A percentile compares a stretch with the other conserved stretches of the same genome.
These are phyloP conservation scores for Apocheima hispidaria DNA, from an alignment of 2,888 invertebrate species.

Conservation along the genomic window DNA sequence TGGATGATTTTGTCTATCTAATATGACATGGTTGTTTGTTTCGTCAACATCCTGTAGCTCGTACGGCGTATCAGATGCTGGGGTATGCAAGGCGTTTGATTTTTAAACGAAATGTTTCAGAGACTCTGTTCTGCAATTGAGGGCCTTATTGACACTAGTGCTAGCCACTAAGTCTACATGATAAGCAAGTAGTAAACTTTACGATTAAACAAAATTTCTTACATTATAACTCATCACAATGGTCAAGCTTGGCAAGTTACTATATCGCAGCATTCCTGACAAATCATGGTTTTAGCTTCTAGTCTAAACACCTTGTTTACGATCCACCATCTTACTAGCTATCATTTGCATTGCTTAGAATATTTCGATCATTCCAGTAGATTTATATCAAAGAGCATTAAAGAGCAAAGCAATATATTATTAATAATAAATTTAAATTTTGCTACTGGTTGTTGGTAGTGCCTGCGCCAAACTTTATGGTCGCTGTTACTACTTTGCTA, in stretches of 20 bases:
- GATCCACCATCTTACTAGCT: neutral
- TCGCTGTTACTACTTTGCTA: neutral
- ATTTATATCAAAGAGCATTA: constrained; percentile 21
- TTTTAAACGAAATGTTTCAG: no score
- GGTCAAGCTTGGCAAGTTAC: neutral
- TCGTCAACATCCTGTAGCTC: no score
- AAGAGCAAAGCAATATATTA: no score
- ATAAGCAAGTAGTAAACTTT: neutral
- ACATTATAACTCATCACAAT: neutral
- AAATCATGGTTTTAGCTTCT: neutral
- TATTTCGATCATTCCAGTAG: constrained; percentile 27
- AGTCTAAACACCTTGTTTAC: constrained; percentile 23
- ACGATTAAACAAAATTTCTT: neutral
- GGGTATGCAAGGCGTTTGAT: no score
- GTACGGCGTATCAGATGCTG: no score
- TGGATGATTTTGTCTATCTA: no score
- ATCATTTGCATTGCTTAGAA: constrained; percentile 5
- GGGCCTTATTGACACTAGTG: no score
- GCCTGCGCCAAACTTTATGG: neutral
- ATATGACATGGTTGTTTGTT: no score
- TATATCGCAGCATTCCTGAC: constrained; percentile 4
- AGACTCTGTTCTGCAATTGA: no score
- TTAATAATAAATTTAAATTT: neutral
- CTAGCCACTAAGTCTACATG: neutral
- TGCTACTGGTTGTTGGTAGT: neutral